Conservation (phyloP, 2,888 invertebrate genomes). For the Caenorhabditis sp. region DNA sequence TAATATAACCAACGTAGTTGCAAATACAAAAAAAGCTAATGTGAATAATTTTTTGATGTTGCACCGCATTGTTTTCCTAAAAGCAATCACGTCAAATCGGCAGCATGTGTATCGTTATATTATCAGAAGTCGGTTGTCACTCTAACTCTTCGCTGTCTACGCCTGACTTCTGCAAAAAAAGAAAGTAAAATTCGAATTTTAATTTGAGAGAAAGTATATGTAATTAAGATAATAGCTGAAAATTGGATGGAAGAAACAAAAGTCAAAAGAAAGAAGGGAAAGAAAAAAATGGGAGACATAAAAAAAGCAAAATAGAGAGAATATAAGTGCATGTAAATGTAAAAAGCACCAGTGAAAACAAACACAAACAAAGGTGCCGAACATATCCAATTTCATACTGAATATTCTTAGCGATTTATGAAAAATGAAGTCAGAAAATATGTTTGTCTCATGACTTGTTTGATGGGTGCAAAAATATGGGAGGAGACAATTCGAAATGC, state of each 20-base stretch:
- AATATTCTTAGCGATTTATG: too few species aligned
- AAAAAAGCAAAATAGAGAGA: background rate
- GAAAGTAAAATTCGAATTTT: background rate
- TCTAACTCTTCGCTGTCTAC: too few species aligned
- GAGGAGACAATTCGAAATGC: too few species aligned
- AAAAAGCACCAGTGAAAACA: background rate
- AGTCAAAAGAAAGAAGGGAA: background rate
- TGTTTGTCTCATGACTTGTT: too few species aligned
- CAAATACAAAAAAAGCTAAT: conserved; percentile 61
- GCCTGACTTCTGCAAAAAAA: conserved; percentile 7
- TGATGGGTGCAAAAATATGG: too few species aligned
- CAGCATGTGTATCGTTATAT: too few species aligned
- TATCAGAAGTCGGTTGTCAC: too few species aligned
- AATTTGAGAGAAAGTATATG: too few species aligned
- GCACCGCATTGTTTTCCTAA: conserved; percentile 54
- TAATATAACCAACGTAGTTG: conserved; percentile 62
- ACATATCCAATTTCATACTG: background rate
- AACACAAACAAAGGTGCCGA: background rate
- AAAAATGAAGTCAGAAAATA: background rate
- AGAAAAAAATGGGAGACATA: background rate
- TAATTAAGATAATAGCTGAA: too few species aligned
- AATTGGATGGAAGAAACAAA: too few species aligned
- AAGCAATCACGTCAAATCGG: background rate
- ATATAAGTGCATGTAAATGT: conserved; percentile 1
- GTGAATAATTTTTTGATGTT: conserved; percentile 65